These are phyloP conservation scores for Saxidomus purpurata DNA, from an alignment of 1,140 invertebrate genomes.

Conservation along the genomic window DNA sequence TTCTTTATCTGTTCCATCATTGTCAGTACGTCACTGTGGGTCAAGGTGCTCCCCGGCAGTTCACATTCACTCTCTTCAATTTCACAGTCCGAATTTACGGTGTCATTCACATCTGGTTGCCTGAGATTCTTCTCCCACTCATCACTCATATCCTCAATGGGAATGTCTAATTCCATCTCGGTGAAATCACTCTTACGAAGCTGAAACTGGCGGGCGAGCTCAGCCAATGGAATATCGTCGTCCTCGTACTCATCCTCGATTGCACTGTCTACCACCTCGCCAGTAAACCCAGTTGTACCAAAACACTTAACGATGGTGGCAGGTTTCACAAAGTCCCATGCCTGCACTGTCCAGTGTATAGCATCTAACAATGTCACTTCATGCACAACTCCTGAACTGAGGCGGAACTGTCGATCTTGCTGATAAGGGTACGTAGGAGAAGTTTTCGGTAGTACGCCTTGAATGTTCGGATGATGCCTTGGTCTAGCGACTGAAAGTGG, in stretches of 20 bases:
- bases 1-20: conserved; percentile 35
- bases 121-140: not conserved
- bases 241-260: not conserved
- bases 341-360: not conserved
- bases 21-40: conserved; percentile 6
- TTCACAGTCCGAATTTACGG: not conserved
- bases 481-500: conserved; percentile 13
- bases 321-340: not conserved
- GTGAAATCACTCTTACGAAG: not conserved
- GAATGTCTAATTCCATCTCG: not conserved
- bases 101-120: conserved; percentile 4
- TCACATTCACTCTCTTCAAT: not conserved
- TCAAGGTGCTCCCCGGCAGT: not conserved
- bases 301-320: not conserved
- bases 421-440: not conserved
- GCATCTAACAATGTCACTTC: not conserved
- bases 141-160: not conserved
- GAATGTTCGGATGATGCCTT: conserved; percentile 13
- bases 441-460: not conserved
- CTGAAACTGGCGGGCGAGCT: not conserved
- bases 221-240: not conserved
- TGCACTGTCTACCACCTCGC: not conserved
- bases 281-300: not conserved
- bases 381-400: too few relatives aligned
- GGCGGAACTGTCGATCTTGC: not conserved